These are phyloP conservation scores for Gonocerus acuteangulatus DNA, from an alignment of 2,888 invertebrate species.

Conservation along the genomic window DNA sequence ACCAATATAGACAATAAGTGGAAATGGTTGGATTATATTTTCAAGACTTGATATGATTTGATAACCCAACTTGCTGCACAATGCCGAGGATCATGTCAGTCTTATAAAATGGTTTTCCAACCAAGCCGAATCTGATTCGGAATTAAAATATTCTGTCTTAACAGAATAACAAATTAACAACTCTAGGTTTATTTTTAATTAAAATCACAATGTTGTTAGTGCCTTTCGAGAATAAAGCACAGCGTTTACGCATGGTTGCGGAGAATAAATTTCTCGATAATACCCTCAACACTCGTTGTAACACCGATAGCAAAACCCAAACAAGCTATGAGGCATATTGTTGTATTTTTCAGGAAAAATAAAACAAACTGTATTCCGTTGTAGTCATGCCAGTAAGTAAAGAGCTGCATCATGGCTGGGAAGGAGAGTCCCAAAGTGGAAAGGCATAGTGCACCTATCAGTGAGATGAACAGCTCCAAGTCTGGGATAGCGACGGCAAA, in stretches of 20 bases:
- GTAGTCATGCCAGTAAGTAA: constrained; percentile 67
- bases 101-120: constrained; percentile 27
- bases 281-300: constrained; percentile 58
- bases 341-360: constrained; percentile 39
- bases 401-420: constrained; percentile 79
- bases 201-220: not conserved
- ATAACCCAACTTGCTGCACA: constrained; percentile 3
- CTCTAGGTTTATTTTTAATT: not conserved
- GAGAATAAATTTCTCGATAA: constrained; percentile 52
- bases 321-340: constrained; percentile 55
- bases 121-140: constrained; percentile 10
- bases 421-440: constrained; percentile 83
- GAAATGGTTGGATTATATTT: constrained; percentile 9
- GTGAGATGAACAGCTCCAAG: constrained; percentile 59
- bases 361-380: constrained; percentile 45
- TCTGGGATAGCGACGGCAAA: constrained; percentile 79
- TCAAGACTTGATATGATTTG: constrained; percentile 4
- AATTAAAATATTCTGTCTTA: not conserved
- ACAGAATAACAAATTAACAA: not conserved
- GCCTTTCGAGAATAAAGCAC: not conserved
- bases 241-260: not conserved
- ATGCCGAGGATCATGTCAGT: constrained; percentile 24
- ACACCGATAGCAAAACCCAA: constrained; percentile 63
- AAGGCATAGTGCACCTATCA: constrained; percentile 82
- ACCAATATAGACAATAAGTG: not conserved